Percentiles rank a stretch among this genome's conserved stretches.
These are phyloP conservation scores for Chiloscyllium punctatum DNA, from an alignment of 2,797 vertebrate genomes.

Conservation along the genomic window DNA sequence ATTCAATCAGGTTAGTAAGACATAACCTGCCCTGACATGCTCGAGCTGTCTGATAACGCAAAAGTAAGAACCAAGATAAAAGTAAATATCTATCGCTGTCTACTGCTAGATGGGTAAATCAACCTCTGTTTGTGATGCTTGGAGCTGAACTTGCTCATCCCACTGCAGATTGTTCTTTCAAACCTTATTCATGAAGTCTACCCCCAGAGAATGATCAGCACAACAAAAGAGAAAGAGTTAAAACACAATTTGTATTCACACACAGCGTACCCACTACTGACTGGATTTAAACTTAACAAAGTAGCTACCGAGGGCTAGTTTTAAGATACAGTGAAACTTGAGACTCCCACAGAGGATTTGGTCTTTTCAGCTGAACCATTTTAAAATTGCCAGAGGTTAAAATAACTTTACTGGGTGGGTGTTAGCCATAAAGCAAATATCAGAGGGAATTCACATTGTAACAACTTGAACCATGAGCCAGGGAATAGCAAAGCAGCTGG, in stretches of 20 bases:
- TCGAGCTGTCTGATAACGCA: not conserved
- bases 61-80: not conserved
- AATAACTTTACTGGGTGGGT: not conserved
- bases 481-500: not conserved
- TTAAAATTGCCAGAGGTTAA: not conserved
- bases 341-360: not conserved
- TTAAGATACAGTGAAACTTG: not conserved
- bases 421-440: conserved; percentile 15
- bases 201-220: not conserved
- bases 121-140: not conserved
- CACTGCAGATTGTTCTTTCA: too few species aligned
- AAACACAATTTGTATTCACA: not conserved
- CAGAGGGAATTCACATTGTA: not conserved
- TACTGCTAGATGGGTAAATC: not conserved
- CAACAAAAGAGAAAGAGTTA: not conserved
- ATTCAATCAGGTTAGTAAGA: too few species aligned
- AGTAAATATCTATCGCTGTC: not conserved
- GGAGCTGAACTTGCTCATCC: not conserved
- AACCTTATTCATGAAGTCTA: not conserved
- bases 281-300: not conserved
- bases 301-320: not conserved
- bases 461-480: not conserved
- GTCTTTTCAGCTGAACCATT: not conserved
- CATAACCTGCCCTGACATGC: not conserved
- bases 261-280: not conserved